Conservation (phyloP, 1,140 invertebrate species). For the Diachasma alloeum region DNA sequence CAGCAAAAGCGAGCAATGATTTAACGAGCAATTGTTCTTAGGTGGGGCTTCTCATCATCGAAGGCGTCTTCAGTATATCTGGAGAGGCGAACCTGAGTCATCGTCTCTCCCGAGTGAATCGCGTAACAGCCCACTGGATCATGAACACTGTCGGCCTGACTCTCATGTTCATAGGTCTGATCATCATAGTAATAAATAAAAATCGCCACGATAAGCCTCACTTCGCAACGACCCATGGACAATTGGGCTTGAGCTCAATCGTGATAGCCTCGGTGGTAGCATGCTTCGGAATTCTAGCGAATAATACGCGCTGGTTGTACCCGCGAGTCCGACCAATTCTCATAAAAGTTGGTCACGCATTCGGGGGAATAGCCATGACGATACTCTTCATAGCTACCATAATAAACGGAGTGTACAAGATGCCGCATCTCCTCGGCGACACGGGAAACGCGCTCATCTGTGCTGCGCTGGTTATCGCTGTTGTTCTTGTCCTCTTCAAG, state of each 20-base stretch:
- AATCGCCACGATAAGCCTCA: constrained; percentile 35
- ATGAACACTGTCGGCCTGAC: constrained; percentile 46
- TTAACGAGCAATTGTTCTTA: constrained; percentile 27
- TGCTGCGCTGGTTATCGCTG: constrained; percentile 49
- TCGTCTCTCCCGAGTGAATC: constrained; percentile 39
- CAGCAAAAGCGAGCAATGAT: background rate
- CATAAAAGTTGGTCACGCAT: constrained; percentile 54
- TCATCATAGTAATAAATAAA: constrained; percentile 56
- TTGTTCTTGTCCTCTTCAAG: constrained; percentile 51
- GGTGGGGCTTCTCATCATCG: constrained; percentile 51
- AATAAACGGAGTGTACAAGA: constrained; percentile 54
- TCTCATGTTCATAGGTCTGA: constrained; percentile 46
- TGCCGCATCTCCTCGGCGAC: constrained; percentile 42
- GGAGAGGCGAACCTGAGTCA: constrained; percentile 48
- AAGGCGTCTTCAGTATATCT: constrained; percentile 55
- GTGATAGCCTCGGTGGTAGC: constrained; percentile 42
- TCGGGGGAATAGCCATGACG: constrained; percentile 46
- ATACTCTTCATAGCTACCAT: constrained; percentile 50
- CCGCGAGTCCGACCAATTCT: constrained; percentile 49
- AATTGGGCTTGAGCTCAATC: constrained; percentile 50
- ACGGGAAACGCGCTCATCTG: constrained; percentile 47
- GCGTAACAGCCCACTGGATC: constrained; percentile 57
- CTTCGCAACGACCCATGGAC: constrained; percentile 48
- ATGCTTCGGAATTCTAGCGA: constrained; percentile 50
- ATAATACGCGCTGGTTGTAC: constrained; percentile 57